A percentile compares a stretch with the other conserved stretches of the same genome.
phyloP scores from a whole-genome alignment of 1,140 invertebrate species.

The Drosophila equinoxialis region DNA sequence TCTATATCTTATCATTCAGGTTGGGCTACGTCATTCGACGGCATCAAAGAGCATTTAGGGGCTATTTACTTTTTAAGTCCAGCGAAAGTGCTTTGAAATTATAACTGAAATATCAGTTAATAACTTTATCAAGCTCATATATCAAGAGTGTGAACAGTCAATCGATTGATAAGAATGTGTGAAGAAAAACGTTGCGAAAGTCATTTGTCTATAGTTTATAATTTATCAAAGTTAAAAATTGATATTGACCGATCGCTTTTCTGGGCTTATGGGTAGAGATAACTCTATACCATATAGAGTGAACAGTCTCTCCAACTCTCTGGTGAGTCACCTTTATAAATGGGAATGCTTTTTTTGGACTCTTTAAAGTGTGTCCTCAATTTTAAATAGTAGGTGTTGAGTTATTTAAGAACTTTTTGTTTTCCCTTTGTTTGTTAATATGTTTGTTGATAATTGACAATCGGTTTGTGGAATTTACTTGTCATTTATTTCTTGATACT shows the following conservation, averaged over 20 bases:
- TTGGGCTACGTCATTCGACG: background rate
- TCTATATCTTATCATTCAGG: background rate
- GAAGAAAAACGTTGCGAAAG: background rate
- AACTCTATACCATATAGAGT: no score
- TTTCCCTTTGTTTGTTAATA: background rate
- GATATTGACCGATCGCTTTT: background rate
- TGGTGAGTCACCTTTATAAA: no score
- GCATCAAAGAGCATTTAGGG: background rate
- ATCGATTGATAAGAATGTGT: conserved; percentile 1
- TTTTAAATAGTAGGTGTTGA: background rate
- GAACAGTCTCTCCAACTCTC: no score
- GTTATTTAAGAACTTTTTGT: background rate
- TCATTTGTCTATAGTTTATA: background rate
- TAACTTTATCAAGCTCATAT: conserved; percentile 2
- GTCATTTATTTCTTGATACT: no score
- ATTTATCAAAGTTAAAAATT: background rate
- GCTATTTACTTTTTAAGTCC: background rate
- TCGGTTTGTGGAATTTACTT: background rate
- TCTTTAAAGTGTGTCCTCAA: no score
- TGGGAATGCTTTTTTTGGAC: no score
- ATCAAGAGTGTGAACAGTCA: background rate
- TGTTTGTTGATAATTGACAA: background rate
- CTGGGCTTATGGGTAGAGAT: background rate
- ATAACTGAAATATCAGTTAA: conserved; percentile 7
- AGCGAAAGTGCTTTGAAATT: conserved; percentile 6